These are phyloP conservation scores for Pollenia labialis DNA, from an alignment of 2,888 invertebrate species.

Conservation along the genomic window DNA sequence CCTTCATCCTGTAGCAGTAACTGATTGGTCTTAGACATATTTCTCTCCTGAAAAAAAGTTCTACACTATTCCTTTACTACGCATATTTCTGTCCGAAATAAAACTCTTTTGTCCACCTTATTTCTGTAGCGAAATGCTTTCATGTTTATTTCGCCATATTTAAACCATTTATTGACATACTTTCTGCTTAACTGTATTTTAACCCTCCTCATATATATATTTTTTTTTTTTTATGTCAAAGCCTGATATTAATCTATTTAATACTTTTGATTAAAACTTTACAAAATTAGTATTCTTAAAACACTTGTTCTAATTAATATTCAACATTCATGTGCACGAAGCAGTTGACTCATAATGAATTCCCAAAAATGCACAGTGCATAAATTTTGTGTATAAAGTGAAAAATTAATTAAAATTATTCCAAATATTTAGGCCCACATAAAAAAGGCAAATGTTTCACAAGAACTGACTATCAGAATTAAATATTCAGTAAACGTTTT, in stretches of 20 bases:
- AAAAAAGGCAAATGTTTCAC: not conserved
- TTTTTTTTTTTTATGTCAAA: not conserved
- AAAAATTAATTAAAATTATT: slow-evolving; percentile 63
- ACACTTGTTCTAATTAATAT: slow-evolving; percentile 56
- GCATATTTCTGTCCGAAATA: no score
- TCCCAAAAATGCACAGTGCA: slow-evolving; percentile 34
- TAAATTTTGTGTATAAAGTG: not conserved
- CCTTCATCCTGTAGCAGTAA: not conserved
- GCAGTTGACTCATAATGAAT: slow-evolving; percentile 47
- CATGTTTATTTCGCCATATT: no score
- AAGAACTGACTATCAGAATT: not conserved
- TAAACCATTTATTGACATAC: no score
- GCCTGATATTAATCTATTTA: not conserved
- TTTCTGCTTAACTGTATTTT: no score
- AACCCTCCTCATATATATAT: slow-evolving; percentile 6
- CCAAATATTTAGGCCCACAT: slow-evolving; percentile 42
- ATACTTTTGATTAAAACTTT: not conserved
- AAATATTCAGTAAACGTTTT: slow-evolving; percentile 44
- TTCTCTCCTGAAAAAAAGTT: no score
- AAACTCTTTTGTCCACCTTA: no score
- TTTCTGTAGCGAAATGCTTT: no score
- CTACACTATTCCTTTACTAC: no score
- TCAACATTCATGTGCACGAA: slow-evolving; percentile 21
- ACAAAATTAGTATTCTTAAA: slow-evolving; percentile 44
- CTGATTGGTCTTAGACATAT: not conserved